Base-by-base conservation (phyloP, 1,140 invertebrate genomes). In the Augochlora pura region DNA sequence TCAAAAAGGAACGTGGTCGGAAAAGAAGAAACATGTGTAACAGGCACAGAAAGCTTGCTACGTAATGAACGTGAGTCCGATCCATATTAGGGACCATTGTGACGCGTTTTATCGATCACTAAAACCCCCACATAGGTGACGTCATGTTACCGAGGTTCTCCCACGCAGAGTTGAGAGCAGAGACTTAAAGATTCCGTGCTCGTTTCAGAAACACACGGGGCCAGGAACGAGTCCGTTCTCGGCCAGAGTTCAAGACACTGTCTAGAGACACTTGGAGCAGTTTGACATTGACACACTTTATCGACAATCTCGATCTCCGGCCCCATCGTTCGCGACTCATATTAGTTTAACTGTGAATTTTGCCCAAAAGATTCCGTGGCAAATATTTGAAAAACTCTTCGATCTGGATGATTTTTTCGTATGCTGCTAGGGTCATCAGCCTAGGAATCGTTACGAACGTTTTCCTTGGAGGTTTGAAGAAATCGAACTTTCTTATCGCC, bases 271-370 rank as follows among this genome's bases (percentile, higher is more conserved):
- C 49, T 42, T 0, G 12, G 38, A 52, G 70, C 60, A 62, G 46
- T 72, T 39, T 76, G 88, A 86, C 89, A 90, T 88, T 90, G 89
- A 90, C 89, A 89, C 62, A 88, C 82, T 88, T 90, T n/a, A 49
- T 32, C 83, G 16, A 16, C 70, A 42, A 52, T 68, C 82, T 78
- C 57, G 60, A 76, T 27, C 42, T 46, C 14, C 12, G 46, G 78
- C 79, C 78, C 49, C 54, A 66, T 73, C 25, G n/a, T 42, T 76
- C 69, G 21, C 18, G 63, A 39, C 60, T 49, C 18, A 32, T 16
- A 7, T 3, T 6, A 2, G 49, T 14, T 10, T 46, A 14, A 46
- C 42, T 39, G 16, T 27, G 21, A 39, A 60, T 2, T 64, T 39
- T 4, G 38, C 2, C 42, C 21, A 23, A 16, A 39, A 67, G 57